Evolutionary conservation across 2,888 invertebrate species (phyloP), one percentile per base, ranked within the genome.

Genomic region (Melipona bicolor): DNA sequence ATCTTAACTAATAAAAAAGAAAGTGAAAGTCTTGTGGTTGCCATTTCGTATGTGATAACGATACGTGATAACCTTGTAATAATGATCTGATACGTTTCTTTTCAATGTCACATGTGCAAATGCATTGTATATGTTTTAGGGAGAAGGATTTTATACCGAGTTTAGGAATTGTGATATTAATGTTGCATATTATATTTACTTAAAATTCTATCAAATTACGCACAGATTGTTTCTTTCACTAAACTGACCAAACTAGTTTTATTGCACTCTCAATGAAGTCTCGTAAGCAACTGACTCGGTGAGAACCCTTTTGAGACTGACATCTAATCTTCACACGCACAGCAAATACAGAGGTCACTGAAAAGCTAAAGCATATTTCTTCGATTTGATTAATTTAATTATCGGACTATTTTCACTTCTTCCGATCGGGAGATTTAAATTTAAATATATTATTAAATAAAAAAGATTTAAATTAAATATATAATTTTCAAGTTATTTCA

Each of bases 271-370:
- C 69, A 50, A 56, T 36, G 73, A 69, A 13, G 36, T 74, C 72
- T 36, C 56, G 32, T 43, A 70, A 64, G 36, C 62, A 56, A 81
- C 81, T 79, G 79, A 70, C 69, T 62, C 36, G 24, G 50, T n/a
- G 17, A 9, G 11, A 13, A 32, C 24, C 19, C 24, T 54, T 43
- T 49, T 56, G 3, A 36, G 27, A 32, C 17, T 21, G 15, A 50
- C 50, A 65, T 65, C 6, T 4, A 52, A 64, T 67, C 43, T 49
- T 56, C 19, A 24, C 52, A 65, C 24, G 19, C 0, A n/a, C 21
- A 43, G 32, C 15, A 77, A 52, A 27, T 4, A 43, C n/a, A 52
- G 52, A 27, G 43, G 27, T 54, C 54, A 64, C 24, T 65, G 2
- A 13, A 19, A 74, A 56, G 27, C 36, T 67, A 21, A 24, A 2